Evolutionary conservation across 2,113 vertebrate species (phyloP).

Genomic region (Mormyrus iriodes): DNA sequence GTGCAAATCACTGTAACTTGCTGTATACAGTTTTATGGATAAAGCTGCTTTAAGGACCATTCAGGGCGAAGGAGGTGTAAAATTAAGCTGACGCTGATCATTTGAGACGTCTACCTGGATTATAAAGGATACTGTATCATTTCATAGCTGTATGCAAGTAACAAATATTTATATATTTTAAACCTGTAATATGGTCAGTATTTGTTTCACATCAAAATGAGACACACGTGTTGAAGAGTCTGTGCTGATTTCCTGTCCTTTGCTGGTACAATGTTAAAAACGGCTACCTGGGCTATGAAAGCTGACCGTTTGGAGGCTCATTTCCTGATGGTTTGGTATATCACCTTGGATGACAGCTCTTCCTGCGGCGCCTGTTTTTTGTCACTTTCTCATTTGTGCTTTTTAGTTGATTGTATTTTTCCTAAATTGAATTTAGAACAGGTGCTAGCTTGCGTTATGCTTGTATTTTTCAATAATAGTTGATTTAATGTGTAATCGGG

Average conservation of each 20-base stretch:
- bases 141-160: neutral
- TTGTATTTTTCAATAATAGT: neutral
- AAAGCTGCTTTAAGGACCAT: neutral
- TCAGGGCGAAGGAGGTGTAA: neutral
- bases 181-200: neutral
- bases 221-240: neutral
- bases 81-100: neutral
- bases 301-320: neutral
- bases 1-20: slow-evolving; percentile 8
- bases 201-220: neutral
- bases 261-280: neutral
- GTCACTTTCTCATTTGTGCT: neutral
- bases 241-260: neutral
- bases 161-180: neutral
- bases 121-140: neutral
- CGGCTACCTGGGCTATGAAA: neutral
- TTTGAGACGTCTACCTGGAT: neutral
- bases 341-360: neutral
- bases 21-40: neutral
- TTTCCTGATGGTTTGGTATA: neutral
- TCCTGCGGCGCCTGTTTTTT: neutral
- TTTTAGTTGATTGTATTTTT: neutral
- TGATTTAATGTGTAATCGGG: neutral
- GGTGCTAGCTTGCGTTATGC: neutral
- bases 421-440: neutral